Evolutionary conservation across 2,888 invertebrate species (phyloP), one percentile per base, ranked within the genome.

Genomic region (Drosophila bunnanda): DNA sequence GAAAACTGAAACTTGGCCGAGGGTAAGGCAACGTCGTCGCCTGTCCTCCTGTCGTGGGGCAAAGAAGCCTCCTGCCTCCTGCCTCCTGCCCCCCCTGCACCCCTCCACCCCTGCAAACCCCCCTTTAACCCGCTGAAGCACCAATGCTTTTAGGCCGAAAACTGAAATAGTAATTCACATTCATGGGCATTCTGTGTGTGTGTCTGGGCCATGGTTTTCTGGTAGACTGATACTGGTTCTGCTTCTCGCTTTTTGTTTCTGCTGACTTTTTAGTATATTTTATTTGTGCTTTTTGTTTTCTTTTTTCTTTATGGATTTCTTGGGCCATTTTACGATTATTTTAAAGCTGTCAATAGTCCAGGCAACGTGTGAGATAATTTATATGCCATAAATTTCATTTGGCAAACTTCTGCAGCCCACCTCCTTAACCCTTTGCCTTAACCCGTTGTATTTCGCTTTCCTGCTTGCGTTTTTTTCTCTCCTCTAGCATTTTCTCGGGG

Each of bases 281-380:
- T 44, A 43, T 43, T 43, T 44, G 25, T 4, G 25, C 44, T 44
- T 25, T 44, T 44, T 44, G 44, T 44, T 44, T 44, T 44, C 25
- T 5, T 4, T 84, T 88, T 46, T 28, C 46, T 46, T 83, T 88
- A 61, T 85, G 88, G 88, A 87, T 84, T 87, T 87, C 85, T 79
- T 85, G 67, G 84, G 80, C 67, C 85, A 76, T 81, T 89, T 87
- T 87, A 87, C 86, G 88, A 87, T 87, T 88, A 88, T 87, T 88
- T 79, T 80, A 82, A 77, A 88, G 90, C 90, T 89, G 89, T 90
- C 89, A 90, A 89, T 89, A 88, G 89, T 77, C 84, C 67, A 57
- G 68, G 62, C 68, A 82, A 89, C 88, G 84, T 88, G 90, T 84
- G 81, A 86, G 89, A 86, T 89, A 88, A 90, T 89, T 89, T 89